These are phyloP conservation scores for Drosophila nebulosa DNA, from an alignment of 1,140 invertebrate species.

Conservation along the genomic window DNA sequence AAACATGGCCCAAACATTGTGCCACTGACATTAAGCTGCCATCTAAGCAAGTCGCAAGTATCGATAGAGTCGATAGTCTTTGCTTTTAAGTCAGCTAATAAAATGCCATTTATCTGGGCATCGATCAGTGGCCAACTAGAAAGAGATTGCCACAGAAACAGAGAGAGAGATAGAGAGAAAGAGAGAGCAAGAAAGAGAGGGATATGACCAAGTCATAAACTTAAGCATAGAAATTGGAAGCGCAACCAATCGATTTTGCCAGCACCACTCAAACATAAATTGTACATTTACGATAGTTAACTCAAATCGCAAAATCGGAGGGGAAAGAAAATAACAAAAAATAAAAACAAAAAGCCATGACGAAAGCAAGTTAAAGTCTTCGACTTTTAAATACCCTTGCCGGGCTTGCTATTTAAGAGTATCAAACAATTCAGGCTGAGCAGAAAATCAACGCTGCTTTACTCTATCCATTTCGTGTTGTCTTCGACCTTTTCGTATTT, in stretches of 20 bases:
- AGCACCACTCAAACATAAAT: conserved; percentile 56
- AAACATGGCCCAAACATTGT: conserved; percentile 79
- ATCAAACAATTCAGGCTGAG: no score
- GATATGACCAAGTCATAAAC: background rate
- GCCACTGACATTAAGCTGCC: conserved; percentile 73
- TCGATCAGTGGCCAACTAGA: conserved; percentile 52
- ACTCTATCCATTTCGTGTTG: no score
- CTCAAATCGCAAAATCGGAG: background rate
- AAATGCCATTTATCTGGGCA: conserved; percentile 73
- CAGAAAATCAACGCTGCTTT: no score
- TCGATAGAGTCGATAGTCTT: conserved; percentile 10
- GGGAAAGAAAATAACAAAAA: background rate
- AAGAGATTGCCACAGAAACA: conserved; percentile 2
- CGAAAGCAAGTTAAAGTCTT: background rate
- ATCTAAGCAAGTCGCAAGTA: conserved; percentile 26
- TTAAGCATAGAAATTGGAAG: conserved; percentile 32
- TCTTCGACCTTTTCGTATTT: no score
- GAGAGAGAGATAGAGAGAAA: background rate
- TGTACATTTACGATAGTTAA: conserved; percentile 65
- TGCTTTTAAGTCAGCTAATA: conserved; percentile 58
- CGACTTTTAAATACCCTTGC: background rate
- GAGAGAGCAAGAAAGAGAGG: background rate
- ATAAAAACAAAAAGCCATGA: background rate
- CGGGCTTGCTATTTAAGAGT: no score
- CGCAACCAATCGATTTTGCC: conserved; percentile 55